Evolutionary conservation across 92 coral and sea anemone genomes (phyloP).

Genomic region (Paramuricea clavata): DNA sequence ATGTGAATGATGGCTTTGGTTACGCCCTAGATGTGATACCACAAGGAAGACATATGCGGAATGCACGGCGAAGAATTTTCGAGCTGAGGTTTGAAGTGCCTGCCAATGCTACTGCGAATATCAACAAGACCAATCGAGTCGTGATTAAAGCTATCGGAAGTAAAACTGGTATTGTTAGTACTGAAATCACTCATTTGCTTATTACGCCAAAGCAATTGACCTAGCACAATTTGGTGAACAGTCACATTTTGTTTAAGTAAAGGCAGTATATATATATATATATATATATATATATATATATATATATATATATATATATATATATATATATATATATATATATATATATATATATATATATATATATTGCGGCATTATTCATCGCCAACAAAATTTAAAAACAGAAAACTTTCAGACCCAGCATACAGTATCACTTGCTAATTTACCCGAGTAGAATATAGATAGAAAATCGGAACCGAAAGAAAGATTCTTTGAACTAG

Average conservation of each 20-base stretch:
- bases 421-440: too few relatives aligned
- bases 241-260: neutral
- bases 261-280: too few relatives aligned
- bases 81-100: conserved; percentile 29
- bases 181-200: conserved; percentile 34
- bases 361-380: too few relatives aligned
- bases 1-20: conserved; percentile 50
- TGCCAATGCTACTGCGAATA: conserved; percentile 49
- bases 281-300: too few relatives aligned
- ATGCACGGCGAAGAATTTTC: neutral
- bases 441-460: too few relatives aligned
- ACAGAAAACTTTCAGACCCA: too few relatives aligned
- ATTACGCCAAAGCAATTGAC: neutral
- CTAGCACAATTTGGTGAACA: neutral
- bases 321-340: too few relatives aligned
- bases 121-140: conserved; percentile 56
- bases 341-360: too few relatives aligned
- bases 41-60: neutral
- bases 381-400: too few relatives aligned
- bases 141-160: conserved; percentile 62
- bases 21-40: conserved; percentile 7
- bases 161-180: conserved; percentile 29
- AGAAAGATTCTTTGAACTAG: too few relatives aligned
- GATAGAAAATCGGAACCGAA: too few relatives aligned
- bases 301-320: too few relatives aligned